Conservation (phyloP, 2,888 invertebrate species). For the Rhodophaea formosa region DNA sequence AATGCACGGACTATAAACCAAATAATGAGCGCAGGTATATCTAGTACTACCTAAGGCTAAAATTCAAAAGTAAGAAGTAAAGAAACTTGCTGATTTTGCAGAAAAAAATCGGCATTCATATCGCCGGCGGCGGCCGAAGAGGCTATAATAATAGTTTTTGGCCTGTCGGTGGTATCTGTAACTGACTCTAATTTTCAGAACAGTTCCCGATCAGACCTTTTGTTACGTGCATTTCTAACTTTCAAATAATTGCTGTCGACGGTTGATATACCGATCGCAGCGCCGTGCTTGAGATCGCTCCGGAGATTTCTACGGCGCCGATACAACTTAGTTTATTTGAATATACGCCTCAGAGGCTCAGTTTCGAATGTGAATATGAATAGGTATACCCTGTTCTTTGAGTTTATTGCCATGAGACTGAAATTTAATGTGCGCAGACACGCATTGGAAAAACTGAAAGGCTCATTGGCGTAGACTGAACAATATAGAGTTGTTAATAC, state of each 20-base stretch:
- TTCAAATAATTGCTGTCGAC: conserved; percentile 19
- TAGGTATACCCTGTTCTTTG: too few species aligned
- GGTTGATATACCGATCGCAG: conserved; percentile 18
- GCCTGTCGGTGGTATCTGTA: not conserved
- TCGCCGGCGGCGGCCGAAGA: too few species aligned
- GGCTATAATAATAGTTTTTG: too few species aligned
- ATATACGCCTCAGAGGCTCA: conserved; percentile 1
- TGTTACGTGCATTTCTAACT: conserved; percentile 18
- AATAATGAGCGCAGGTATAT: too few species aligned
- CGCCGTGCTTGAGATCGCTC: conserved; percentile 25
- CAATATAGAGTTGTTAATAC: too few species aligned
- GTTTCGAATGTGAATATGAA: not conserved
- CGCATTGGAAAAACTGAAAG: too few species aligned
- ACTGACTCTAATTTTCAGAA: not conserved
- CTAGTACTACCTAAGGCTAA: too few species aligned
- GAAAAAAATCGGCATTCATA: too few species aligned
- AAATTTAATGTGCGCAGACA: not conserved
- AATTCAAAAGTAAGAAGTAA: too few species aligned
- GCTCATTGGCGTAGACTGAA: too few species aligned
- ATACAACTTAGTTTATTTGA: conserved; percentile 28
- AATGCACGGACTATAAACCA: too few species aligned
- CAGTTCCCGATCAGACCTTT: conserved; percentile 18
- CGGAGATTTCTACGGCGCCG: conserved; percentile 29
- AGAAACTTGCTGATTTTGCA: too few species aligned
- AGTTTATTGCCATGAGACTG: not conserved